Conservation (phyloP, 2,797 vertebrate species). For the Sebastes taczanowskii region DNA sequence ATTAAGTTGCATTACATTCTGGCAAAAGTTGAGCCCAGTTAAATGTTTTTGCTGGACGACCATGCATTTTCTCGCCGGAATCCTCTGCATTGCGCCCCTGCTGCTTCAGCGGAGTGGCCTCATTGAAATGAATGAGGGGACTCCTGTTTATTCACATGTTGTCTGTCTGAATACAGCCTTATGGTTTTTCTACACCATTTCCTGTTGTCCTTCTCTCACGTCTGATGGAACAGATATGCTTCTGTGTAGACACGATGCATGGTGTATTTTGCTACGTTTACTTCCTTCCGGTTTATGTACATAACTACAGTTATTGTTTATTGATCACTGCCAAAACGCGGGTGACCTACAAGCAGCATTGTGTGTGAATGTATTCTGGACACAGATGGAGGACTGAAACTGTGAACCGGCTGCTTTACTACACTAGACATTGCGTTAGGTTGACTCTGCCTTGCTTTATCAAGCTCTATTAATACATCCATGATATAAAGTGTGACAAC, state of each 20-base stretch:
- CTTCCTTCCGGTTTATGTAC: neutral
- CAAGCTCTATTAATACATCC: neutral
- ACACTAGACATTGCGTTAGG: neutral
- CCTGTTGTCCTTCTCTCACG: neutral
- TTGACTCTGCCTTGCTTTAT: neutral
- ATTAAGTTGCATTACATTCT: neutral
- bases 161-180: neutral
- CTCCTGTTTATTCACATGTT: neutral
- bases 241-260: neutral
- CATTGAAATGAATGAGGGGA: neutral
- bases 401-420: too few relatives aligned
- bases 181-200: neutral
- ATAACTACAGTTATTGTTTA: neutral
- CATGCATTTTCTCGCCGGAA: neutral
- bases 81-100: accelerated
- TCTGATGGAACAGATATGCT: neutral
- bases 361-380: neutral
- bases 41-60: neutral
- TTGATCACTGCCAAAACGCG: neutral
- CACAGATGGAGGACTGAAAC: too few relatives aligned
- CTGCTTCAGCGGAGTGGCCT: neutral
- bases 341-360: too few relatives aligned
- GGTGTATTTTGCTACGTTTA: neutral
- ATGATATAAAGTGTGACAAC: too few relatives aligned
- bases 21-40: neutral